These are phyloP conservation scores for Anseranas semipalmata DNA, from an alignment of 2,113 vertebrate species.

Conservation along the genomic window DNA sequence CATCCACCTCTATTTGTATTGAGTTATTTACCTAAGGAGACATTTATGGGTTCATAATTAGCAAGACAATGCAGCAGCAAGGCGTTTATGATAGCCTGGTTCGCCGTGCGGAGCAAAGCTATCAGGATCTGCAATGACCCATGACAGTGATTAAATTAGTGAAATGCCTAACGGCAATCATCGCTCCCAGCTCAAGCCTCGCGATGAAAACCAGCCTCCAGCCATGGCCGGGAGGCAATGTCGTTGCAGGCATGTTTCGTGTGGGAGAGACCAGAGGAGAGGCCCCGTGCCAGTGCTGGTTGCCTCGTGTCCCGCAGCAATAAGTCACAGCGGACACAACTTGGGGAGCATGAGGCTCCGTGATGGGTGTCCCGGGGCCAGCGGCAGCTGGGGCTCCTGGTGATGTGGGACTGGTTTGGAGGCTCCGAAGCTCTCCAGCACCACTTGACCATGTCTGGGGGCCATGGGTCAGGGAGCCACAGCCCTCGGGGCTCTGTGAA, in stretches of 20 bases:
- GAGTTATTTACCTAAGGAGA: slow-evolving; percentile 62
- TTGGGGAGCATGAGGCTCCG: neutral
- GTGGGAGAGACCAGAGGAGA: neutral
- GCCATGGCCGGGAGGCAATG: neutral
- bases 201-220: neutral
- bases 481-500: too few relatives aligned
- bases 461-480: too few relatives aligned
- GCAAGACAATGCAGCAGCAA: slow-evolving; percentile 12
- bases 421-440: neutral
- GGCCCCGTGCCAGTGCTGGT: accelerated
- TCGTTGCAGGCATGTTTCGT: too few relatives aligned
- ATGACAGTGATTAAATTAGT: slow-evolving; percentile 1
- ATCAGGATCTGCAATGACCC: slow-evolving; percentile 49
- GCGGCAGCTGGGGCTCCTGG: slow-evolving; percentile 13
- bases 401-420: slow-evolving; percentile 56
- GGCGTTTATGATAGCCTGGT: neutral
- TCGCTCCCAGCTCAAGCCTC: neutral
- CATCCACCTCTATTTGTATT: neutral
- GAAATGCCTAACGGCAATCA: neutral
- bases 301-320: neutral
- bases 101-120: neutral
- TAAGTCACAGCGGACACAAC: slow-evolving; percentile 69
- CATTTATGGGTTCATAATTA: slow-evolving; percentile 48
- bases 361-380: neutral
- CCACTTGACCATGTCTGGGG: too few relatives aligned